Base-by-base conservation (phyloP, 2,797 vertebrate genomes). In the Varecia variegata region DNA sequence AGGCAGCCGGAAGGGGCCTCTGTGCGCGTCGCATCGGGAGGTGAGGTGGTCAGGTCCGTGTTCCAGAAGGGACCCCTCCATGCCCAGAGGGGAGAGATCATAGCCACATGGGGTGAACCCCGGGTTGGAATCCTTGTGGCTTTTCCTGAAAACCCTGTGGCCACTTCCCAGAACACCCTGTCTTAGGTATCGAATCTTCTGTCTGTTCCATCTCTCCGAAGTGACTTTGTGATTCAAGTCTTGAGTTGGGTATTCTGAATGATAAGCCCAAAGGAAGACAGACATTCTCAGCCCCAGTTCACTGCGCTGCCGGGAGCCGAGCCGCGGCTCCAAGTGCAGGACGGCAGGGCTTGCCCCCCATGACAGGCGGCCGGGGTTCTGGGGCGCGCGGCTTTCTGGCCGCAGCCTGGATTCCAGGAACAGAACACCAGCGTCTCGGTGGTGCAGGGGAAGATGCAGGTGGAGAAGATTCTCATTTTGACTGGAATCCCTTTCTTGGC, bases 21-120 rank as follows among this genome's bases (percentile, higher is more conserved):
- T 4, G 7, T 56, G 32, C 52, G 1, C 18, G 5, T 1, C 23
- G 2, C 1, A 0, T 9, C 7, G 0, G 7, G 18, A n/a, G 9
- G 65, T 1, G 6, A 47, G 54, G 14, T 21, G n/a, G 4, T 21
- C 12, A 3, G 35, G 27, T 7, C 7, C 0, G 1, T 2, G 30
- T 40, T 7, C 35, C 38, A 23, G 18, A 11, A 5, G 3, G 30
- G 1, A 1, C 9, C 7, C 10, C 32, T 30, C 7, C 47, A 0
- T 2, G 11, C 3, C 2, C 6, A n/a, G 56, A 56, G 2, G 4
- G 43, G 5, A 5, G 32, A 9, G 58, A 2, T 25, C 1, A 3
- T 3, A 0, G 25, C 18, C 8, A 0, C 23, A 7, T 0, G 15
- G 30, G 3, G 54, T 2, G 4, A 52, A 5, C 47, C 25, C 4